These are phyloP conservation scores for Leptopilina clavipes DNA, from an alignment of 1,140 invertebrate species.

Conservation along the genomic window DNA sequence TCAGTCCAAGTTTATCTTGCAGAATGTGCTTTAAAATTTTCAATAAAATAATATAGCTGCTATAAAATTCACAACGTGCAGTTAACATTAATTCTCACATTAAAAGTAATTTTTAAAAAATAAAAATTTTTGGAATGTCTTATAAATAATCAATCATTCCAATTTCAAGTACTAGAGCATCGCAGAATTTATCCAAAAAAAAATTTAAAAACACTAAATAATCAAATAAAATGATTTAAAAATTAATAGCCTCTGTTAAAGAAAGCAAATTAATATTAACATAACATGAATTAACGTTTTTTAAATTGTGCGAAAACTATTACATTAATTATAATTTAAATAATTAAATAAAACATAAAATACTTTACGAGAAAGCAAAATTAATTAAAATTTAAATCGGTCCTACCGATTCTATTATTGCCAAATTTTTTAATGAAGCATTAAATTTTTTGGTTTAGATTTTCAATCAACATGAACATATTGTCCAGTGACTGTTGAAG, in stretches of 20 bases:
- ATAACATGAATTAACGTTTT: neutral
- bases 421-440: neutral
- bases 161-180: neutral
- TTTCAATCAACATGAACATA: slow-evolving; percentile 79
- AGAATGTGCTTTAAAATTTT: neutral
- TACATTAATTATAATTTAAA: neutral
- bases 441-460: neutral
- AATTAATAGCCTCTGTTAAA: slow-evolving; percentile 2
- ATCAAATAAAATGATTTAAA: neutral
- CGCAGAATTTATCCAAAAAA: neutral
- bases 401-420: neutral
- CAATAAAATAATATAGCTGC: slow-evolving; percentile 12
- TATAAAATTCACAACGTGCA: neutral
- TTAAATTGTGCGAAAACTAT: slow-evolving; percentile 8
- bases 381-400: neutral
- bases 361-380: neutral
- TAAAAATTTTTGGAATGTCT: neutral
- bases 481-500: slow-evolving; percentile 85
- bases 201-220: neutral
- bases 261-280: neutral
- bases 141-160: neutral
- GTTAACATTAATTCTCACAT: neutral
- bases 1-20: neutral
- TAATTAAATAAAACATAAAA: too few species aligned
- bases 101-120: neutral